Base-by-base conservation (phyloP, 2,113 vertebrate genomes). In the Cariama cristata region DNA sequence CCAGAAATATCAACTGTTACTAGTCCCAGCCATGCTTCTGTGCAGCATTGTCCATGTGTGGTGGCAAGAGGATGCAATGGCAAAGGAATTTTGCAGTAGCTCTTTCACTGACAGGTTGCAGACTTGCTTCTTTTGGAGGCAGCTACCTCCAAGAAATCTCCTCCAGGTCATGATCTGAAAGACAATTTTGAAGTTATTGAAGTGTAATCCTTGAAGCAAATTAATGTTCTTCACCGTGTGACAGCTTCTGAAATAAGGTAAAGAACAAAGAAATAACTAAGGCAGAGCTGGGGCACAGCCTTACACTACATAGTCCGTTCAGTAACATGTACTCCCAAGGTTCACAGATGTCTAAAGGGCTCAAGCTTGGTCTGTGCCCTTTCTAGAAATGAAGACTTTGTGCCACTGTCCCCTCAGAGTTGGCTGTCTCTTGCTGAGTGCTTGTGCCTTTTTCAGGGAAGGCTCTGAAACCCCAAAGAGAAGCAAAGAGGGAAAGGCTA, bases 11-110 rank as follows among this genome's bases (percentile, higher is more conserved):
- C 22, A n/a, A 73, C 4, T 67, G 80, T 44, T 56, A 42, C 40
- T 38, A 28, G 33, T 35, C 12, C 13, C 28, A 76, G 22, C 15
- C 52, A 40, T 0, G 0, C 52, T 72, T 67, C 60, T 50, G 59
- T 2, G 0, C 40, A n/a, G 44, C 3, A 0, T 26, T 52, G 16
- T 35, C 30, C 26, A 13, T 32, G 9, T 53, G 21, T 33, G 33
- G 15, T 22, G 22, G 44, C 63, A 86, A 64, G 13, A 69, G 35
- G 38, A 69, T 1, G 2, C 3, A 2, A 45, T 28, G 7, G 9
- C 56, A 85, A 38, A 89, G 45, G 30, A 49, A 59, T 67, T 77
- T 72, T 62, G 47, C 14, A n/a, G 44, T 27, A 58, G 17, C 23
- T 22, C 2, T 45, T 86, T 66, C 40, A 27, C 52, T 62, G 52